Evolutionary conservation across 2,113 vertebrate species (phyloP), one percentile per base, ranked within the genome.

Genomic region (Nerophis lumbriciformis): DNA sequence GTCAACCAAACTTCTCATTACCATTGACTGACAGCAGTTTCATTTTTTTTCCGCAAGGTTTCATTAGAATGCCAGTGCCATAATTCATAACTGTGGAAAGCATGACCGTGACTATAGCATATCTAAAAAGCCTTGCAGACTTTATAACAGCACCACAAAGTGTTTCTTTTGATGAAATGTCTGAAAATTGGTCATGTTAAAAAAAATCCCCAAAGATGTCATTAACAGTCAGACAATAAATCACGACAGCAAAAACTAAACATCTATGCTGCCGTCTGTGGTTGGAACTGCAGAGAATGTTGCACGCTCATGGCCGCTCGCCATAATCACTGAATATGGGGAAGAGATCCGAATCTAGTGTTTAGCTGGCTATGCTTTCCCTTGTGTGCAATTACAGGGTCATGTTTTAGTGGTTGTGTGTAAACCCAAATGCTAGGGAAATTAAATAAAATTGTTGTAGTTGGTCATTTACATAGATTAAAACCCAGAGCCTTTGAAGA

Each of bases 221-320:
- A 68, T 76, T 79, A 78, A 56, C 48, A 68, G 65, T 63, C 65
- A 62, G 35, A 35, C 61, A 67, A 19, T 79, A 80, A 79, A 80
- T 83, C 77, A 79, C n/a, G 6, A 47, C 13, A 42, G 35, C 21
- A 5, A 37, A 66, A 71, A 64, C 64, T 28, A 36, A 12, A 11
- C 59, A 35, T 58, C 72, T 53, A 60, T 68, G 53, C 60, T 66
- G 59, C 80, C 71, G 62, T 66, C 68, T 78, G 66, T 64, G 76
- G 76, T 44, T 38, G 35, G 67, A 75, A 75, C 59, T 56, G 38
- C 65, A 72, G 69, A 69, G 64, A 52, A 53, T 66, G 66, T 39
- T 57, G 68, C 64, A 68, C 68, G 50, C 67, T 60, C 51, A 28
- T 67, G 52, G 61, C 39, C 37, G 66, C 58, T 56, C 66, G 64